These are phyloP conservation scores for Mimachlamys varia DNA, from an alignment of 2,888 invertebrate species.

Conservation along the genomic window DNA sequence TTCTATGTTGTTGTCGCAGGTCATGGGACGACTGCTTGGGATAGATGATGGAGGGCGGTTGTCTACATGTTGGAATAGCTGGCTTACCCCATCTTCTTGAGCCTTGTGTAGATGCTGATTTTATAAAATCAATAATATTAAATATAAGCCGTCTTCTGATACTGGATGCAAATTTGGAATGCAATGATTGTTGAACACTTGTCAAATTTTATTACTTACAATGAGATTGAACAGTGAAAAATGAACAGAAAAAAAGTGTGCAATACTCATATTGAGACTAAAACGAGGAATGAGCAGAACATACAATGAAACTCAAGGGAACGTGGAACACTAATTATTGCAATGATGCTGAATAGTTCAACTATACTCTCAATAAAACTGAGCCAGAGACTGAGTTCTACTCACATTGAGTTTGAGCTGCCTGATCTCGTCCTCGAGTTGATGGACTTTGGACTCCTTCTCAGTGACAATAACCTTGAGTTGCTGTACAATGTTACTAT, in stretches of 20 bases:
- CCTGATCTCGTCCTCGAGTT: slow-evolving; percentile 75
- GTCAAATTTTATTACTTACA: too few relatives aligned
- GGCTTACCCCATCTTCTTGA: slow-evolving; percentile 63
- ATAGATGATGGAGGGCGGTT: slow-evolving; percentile 41
- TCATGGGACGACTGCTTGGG: slow-evolving; percentile 58
- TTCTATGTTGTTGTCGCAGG: slow-evolving; percentile 58
- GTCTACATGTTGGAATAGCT: slow-evolving; percentile 56
- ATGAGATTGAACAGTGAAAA: too few relatives aligned
- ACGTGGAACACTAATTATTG: too few relatives aligned
- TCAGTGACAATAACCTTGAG: slow-evolving; percentile 78
- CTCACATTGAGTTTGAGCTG: slow-evolving; percentile 71
- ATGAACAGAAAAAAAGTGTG: too few relatives aligned
- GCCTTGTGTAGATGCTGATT: slow-evolving; percentile 67
- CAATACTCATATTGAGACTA: too few relatives aligned
- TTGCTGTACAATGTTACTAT: slow-evolving; percentile 77
- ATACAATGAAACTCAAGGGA: too few relatives aligned
- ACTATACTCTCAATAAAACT: too few relatives aligned
- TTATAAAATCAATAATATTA: not conserved
- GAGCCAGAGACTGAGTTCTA: not conserved
- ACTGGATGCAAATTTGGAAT: too few relatives aligned
- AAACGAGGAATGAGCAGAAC: too few relatives aligned
- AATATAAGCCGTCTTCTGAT: not conserved
- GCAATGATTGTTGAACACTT: too few relatives aligned
- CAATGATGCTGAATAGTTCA: too few relatives aligned
- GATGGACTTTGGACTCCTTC: slow-evolving; percentile 76